Evolutionary conservation across 2,797 vertebrate genomes (phyloP), one percentile per base, ranked within the genome.

Genomic region (Enteromius treurensis): DNA sequence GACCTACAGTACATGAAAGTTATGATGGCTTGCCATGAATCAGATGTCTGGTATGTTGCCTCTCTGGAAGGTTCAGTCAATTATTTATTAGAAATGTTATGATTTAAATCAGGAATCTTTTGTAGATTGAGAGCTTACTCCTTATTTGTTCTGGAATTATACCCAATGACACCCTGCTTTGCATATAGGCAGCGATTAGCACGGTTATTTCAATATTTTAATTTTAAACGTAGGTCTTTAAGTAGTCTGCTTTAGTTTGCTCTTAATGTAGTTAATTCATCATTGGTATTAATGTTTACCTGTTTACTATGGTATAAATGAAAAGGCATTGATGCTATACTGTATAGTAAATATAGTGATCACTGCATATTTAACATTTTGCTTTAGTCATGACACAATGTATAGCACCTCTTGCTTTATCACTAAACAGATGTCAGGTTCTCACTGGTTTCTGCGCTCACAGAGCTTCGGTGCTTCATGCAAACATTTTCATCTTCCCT

Each of bases 401-500:
- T n/a, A 19, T 21, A 51, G 26, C 17, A 73, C 26, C 5, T 34
- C 26, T 53, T n/a, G 19, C 11, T n/a, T 53, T 7, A 53, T 53
- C 19, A 0, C 71, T 21, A 51, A 74, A 32, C 64, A n/a, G 40
- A 77, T 8, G 76, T 64, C 32, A 40, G 15, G 17, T 37, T 32
- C 76, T 49, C 3, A 6, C 29, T 49, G 21, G 8, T 68, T 79
- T 79, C n/a, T 79, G 62, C 14, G 3, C 19, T 77, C 40, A 7
- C 37, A 40, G 42, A 42, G 32, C 1, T 29, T 70, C 19, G 7
- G 60, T 70, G 47, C 15, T 29, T 70, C 19, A 32, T 7, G 67
- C 10, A 14, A 69, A 69, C 51, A 53, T 80, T 69, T 79, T 69
- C 49, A 42, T 23, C 78, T 67, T 69, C 34, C 17, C 26, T 19